Base-by-base conservation (phyloP, 2,113 vertebrate species). In the Cebus imitator region DNA sequence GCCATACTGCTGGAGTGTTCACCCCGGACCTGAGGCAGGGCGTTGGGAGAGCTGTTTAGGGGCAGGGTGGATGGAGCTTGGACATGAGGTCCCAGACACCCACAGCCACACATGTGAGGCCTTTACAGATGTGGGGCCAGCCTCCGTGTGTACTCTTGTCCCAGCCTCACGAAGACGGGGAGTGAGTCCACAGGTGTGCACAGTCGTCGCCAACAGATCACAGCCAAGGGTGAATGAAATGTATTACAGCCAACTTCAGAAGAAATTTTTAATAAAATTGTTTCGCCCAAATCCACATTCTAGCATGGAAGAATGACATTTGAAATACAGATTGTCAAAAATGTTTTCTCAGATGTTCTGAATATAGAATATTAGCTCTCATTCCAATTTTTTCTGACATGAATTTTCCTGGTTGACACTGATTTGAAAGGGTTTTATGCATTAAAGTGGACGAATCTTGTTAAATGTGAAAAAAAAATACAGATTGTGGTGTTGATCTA, bases 301-400 rank as follows among this genome's bases (percentile, higher is more conserved):
- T 3, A 20, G 37, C 27, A 43, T 0, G 35, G 45, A 43, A 17
- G 43, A 66, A 37, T 37, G n/a, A 43, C 52, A 20, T 27, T 32
- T 27, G 40, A 18, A 8, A 18, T 8, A 9, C 9, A 40, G 37
- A 40, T 40, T 40, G 6, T 95, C 94, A 97, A 68, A 57, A 95
- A 87, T 96, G 40, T 5, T 73, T 78, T 89, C 66, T 94, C 20
- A 20, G 32, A 45, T 96, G 37, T 94, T 94, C 16, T 84, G n/a
- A 95, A 73, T 58, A 9, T 68, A 64, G 76, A 61, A 21, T 73
- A 81, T 61, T 80, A 66, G 45, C 20, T 32, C 14, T 70, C 37
- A 8, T 14, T 92, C 37, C 87, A n/a, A 37, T 87, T 72, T 82
- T 88, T 89, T 64, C 10, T 91, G 30, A 87, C 21, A 27, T 88